Base-by-base conservation (phyloP, 2,113 vertebrate species). In the Microtus richardsoni region DNA sequence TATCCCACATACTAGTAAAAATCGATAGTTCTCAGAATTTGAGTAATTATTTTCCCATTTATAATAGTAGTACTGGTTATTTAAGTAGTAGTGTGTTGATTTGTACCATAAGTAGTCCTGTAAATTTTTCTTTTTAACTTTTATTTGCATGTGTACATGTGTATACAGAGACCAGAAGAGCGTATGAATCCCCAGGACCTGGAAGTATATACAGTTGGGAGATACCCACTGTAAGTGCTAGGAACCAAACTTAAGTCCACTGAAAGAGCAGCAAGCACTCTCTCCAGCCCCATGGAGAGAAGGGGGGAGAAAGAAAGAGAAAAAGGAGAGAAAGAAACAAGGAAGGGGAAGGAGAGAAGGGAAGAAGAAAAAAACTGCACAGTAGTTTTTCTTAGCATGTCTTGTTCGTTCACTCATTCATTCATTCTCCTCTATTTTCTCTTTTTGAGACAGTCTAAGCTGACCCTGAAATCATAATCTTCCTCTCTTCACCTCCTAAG, bases 21-120 rank as follows among this genome's bases (percentile, higher is more conserved):
- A 74, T 66, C 33, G 21, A 88, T 16, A n/a, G 70, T 74, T 36
- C 70, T 75, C 86, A 92, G 17, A 41, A 54, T 89, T 30, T 88
- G n/a, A 73, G 78, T 79, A 44, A 64, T 17, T 91, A 21, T 80
- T 89, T 96, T 87, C 80, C 71, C 39, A 86, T 22, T 80, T 82
- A 22, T 66, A 80, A n/a, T 88, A 88, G 10, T 62, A 86, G 60
- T 54, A 87, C 17, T 83, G 41, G 22, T 75, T 54, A 75, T 73
- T 66, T 30, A 58, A 58, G 19, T 58, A n/a, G 36, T 33, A 86
- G 14, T 41, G 12, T 75, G 70, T 0, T 75, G 7, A 49, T 77
- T 60, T 92, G 24, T 39, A 28, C 47, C 64, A 19, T 75, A 3
- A 54, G 2, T 33, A 33, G 47, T 30, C 11, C 36, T 68, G 30